A percentile compares a stretch with the other conserved stretches of the same genome.
Evolutionary conservation across 2,888 invertebrate genomes (phyloP).

Genomic region (Cheilosia variabilis): DNA sequence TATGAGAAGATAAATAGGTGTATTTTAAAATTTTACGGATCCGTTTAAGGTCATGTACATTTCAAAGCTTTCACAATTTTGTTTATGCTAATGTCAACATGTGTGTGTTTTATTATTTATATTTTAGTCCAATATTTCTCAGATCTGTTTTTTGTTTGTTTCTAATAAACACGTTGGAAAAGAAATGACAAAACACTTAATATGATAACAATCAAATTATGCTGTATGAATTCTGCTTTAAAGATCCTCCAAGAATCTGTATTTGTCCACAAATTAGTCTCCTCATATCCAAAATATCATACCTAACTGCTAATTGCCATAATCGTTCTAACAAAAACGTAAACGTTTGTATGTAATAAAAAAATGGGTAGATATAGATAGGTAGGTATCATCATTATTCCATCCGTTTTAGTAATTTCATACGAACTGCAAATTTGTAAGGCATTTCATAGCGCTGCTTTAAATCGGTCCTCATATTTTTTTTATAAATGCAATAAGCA

Average conservation of each 20-base stretch:
- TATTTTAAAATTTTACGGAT: conserved; percentile 29
- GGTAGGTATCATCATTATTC: conserved; percentile 33
- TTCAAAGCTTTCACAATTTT: conserved; percentile 34
- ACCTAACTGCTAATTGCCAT: conserved; percentile 50
- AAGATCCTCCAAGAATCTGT: conserved; percentile 16
- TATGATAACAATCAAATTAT: conserved; percentile 2
- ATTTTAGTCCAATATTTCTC: neutral
- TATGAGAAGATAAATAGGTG: conserved; percentile 35
- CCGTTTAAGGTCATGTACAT: conserved; percentile 40
- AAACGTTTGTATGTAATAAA: conserved; percentile 34
- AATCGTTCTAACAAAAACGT: conserved; percentile 51
- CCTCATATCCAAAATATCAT: neutral
- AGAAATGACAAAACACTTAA: conserved; percentile 42
- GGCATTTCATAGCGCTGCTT: conserved; percentile 21
- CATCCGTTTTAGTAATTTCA: conserved; percentile 34
- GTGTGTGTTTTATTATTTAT: conserved; percentile 20
- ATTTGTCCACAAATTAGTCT: conserved; percentile 57
- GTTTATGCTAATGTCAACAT: conserved; percentile 55
- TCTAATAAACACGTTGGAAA: neutral
- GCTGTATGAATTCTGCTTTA: conserved; percentile 34
- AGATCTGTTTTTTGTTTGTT: neutral
- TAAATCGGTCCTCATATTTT: conserved; percentile 39
- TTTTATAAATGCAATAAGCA: conserved; percentile 45
- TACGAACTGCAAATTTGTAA: conserved; percentile 37
- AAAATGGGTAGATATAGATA: conserved; percentile 1